Conservation (phyloP, 2,113 vertebrate genomes). For the Cyrtonyx montezumae region DNA sequence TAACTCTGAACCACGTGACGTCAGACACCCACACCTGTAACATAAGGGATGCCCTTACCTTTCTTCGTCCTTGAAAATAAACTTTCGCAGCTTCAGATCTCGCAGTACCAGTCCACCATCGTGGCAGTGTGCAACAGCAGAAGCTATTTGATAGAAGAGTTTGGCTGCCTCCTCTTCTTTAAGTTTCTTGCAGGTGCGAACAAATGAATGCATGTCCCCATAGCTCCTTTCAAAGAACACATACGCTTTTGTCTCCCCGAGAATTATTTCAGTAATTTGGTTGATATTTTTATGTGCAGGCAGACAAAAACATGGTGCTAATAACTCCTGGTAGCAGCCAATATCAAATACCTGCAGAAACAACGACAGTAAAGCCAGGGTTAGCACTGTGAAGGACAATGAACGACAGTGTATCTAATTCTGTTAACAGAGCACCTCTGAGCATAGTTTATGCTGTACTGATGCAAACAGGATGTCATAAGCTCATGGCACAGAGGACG, state of each 20-base stretch:
- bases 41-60: conserved; percentile 80
- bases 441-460: not conserved
- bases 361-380: conserved; percentile 31
- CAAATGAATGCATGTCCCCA: conserved; percentile 99
- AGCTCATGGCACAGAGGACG: not conserved
- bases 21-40: not conserved
- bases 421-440: conserved; percentile 2
- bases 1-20: not conserved
- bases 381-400: conserved; percentile 13
- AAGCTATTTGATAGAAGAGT: conserved; percentile 97
- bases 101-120: conserved; percentile 95
- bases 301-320: conserved; percentile 96
- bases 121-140: conserved; percentile 97
- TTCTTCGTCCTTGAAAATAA: conserved; percentile 97
- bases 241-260: conserved; percentile 95
- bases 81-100: conserved; percentile 97
- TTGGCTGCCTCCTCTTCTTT: conserved; percentile 96
- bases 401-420: not conserved
- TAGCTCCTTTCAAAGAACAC: conserved; percentile 97
- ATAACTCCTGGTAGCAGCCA: conserved; percentile 95
- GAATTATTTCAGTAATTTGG: conserved; percentile 96
- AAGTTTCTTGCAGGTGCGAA: conserved; percentile 98
- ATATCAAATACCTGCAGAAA: conserved; percentile 91
- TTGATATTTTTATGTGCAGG: conserved; percentile 96
- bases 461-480: conserved; percentile 49